phyloP scores from a whole-genome alignment of 2,113 vertebrate genomes.

The Monarcha castaneiventris region DNA sequence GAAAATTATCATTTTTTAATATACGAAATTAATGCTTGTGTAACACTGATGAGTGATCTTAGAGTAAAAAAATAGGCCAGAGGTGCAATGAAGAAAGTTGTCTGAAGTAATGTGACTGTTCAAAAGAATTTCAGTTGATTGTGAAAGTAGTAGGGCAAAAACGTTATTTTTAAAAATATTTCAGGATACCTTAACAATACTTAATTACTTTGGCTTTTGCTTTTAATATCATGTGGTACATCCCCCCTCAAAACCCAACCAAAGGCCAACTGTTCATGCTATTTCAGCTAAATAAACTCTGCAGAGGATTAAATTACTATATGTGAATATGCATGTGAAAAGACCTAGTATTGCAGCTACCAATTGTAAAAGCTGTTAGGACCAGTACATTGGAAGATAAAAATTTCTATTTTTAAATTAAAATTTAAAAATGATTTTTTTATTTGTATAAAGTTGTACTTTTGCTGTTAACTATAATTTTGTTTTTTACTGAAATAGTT shows the following conservation, averaged over 20 bases:
- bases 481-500: conserved; percentile 74
- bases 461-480: conserved; percentile 71
- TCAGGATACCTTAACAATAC: neutral
- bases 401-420: conserved; percentile 52
- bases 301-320: neutral
- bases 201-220: conserved; percentile 2
- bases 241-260: neutral
- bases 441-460: conserved; percentile 74
- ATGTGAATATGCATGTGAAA: conserved; percentile 27
- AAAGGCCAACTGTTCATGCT: neutral
- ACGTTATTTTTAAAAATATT: neutral
- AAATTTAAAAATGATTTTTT: conserved; percentile 20
- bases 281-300: conserved; percentile 27
- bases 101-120: neutral
- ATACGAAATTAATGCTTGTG: neutral
- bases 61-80: neutral
- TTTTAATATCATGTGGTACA: conserved; percentile 1
- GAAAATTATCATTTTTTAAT: neutral
- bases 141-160: neutral
- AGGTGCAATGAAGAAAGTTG: neutral
- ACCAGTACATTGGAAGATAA: conserved; percentile 28
- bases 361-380: conserved; percentile 22
- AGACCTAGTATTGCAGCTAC: conserved; percentile 47
- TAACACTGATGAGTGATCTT: neutral
- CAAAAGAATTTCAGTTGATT: neutral